Evolutionary conservation across 2,797 vertebrate genomes (phyloP), one percentile per base, ranked within the genome.

Genomic region (Epinephelus malabaricus): DNA sequence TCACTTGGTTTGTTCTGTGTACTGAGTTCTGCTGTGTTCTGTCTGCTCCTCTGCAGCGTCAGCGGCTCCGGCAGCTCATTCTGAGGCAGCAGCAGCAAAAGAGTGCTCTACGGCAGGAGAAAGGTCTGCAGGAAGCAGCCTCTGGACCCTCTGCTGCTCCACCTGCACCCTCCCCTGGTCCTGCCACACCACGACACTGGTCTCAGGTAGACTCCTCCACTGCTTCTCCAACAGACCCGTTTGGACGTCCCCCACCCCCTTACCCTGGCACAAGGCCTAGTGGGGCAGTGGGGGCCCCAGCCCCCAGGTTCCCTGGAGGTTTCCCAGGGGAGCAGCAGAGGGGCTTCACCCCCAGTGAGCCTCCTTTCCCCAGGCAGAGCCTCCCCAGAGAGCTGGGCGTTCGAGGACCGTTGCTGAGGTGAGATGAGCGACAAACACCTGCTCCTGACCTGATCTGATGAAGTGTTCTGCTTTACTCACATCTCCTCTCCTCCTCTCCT

Each of bases 51-150:
- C 14, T 55, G 43, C 91, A 99, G 98, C 97, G 97, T 2, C 98
- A 98, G 87, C 96, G 97, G 79, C 94, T 99, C 18, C 97, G 98
- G 7, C 98, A 99, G 92, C 96, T 98, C 19, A 96, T 99, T 85
- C 95, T 99, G 0, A 95, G 97, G 77, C 98, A 99, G 78, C 98
- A 98, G 71, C 97, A 99, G 88, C 97, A 98, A 92, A 99, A 98
- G 90, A 97, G 96, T 3, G 94, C 96, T 0, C 85, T 96, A 49
- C 96, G 97, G 2, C 98, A 97, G 85, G 98, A 99, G 82, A 98
- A 97, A 60, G 94, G 95, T 63, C 83, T 96, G 3, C 96, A 94
- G 81, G 97, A 98, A 0, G 51, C 93, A 3, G 21, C 65, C 2
- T 23, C 85, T 17, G 87, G 79, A 45, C 49, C 72, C 6, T 47